Base-by-base conservation (phyloP, 2,113 vertebrate genomes). In the Scatophagus argus region DNA sequence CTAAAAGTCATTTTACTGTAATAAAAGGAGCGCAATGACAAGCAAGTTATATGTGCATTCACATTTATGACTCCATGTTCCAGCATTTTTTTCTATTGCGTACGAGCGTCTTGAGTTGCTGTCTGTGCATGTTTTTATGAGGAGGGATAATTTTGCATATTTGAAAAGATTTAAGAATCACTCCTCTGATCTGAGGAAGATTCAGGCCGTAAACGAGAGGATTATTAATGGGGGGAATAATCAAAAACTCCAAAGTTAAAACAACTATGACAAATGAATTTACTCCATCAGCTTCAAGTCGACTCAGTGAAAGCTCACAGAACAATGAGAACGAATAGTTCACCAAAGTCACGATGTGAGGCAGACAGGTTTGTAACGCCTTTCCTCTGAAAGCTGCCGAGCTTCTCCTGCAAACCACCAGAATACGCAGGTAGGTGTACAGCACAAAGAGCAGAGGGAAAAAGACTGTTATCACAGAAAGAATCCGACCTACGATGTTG, bases 171-270 rank as follows among this genome's bases (percentile, higher is more conserved):
- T 25, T 23, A 47, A 74, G 27, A 10, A 79, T 49, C 6, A 11
- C 25, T 16, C 3, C 2, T 56, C 19, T 86, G 36, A 86, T 81
- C 5, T 78, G 68, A 3, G 85, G 74, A 13, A 87, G 77, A 10
- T 39, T 77, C 9, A 87, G 59, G 3, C 74, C 74, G 0, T 87
- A 87, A 12, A 87, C 46, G 13, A 87, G 23, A 56, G 85, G 77
- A 31, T 87, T 87, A 12, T 4, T 58, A 12, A 84, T 25, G 2
- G 85, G 74, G 1, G 85, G 81, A 8, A 84, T 56, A 3, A 81
- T 23, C 4, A 81, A 1, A 74, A 31, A 81, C 64, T 70, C 63
- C 2, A 87, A 3, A 27, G 73, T 81, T 11, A 87, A 54, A 60
- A 77, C 38, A n/a, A 52, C 44, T 3, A 7, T 14, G 7, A 74